Conservation (phyloP, 2,113 vertebrate species). For the Dinomys branickii region DNA sequence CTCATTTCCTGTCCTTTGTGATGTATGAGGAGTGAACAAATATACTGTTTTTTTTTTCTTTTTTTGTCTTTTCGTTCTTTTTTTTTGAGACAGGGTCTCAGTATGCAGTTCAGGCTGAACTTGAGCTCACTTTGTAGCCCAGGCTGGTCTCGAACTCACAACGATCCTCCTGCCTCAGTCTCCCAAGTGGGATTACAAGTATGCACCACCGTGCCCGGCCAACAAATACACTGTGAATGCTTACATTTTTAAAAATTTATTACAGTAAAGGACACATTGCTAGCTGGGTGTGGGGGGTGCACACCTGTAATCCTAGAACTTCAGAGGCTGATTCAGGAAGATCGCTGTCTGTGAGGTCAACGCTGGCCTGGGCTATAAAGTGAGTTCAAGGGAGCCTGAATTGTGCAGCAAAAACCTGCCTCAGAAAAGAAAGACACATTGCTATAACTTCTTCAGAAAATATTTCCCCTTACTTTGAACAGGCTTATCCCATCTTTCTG, state of each 20-base stretch:
- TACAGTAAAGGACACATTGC: background rate
- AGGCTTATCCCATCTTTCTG: background rate
- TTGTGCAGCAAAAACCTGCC: background rate
- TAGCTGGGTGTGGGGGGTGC: background rate
- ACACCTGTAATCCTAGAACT: background rate
- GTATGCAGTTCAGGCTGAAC: too few relatives aligned
- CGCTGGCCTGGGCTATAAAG: background rate
- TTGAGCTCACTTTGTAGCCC: too few relatives aligned
- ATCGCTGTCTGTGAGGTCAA: background rate
- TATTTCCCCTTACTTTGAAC: background rate
- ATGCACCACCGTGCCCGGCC: too few relatives aligned
- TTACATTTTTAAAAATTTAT: background rate
- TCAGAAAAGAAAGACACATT: background rate
- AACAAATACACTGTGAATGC: background rate
- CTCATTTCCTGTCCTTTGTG: too few relatives aligned
- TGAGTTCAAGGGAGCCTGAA: background rate
- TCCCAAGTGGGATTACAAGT: too few relatives aligned
- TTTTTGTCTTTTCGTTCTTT: too few relatives aligned
- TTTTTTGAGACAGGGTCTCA: too few relatives aligned
- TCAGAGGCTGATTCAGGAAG: background rate
- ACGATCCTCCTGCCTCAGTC: too few relatives aligned
- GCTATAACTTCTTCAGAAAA: background rate
- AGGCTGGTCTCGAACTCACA: too few relatives aligned
- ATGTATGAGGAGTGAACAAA: background rate
- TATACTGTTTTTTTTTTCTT: too few relatives aligned